Conservation (phyloP, 2,888 invertebrate species). For the Folsomia manolachei region DNA sequence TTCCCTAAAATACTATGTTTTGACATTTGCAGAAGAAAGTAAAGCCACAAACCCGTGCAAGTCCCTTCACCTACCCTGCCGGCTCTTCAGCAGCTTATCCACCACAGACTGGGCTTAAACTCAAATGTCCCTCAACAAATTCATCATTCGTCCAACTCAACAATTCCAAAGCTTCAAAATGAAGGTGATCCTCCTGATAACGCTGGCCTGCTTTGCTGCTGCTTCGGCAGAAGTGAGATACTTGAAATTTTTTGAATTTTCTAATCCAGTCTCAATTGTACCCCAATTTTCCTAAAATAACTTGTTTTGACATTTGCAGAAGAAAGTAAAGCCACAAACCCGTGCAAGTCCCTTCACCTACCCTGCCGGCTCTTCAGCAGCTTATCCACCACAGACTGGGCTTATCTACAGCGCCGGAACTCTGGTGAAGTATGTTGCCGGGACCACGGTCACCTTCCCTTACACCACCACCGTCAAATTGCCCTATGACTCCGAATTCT, state of each 20-base stretch:
- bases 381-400: slow-evolving; percentile 17
- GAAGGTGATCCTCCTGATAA: not conserved
- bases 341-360: slow-evolving; percentile 9
- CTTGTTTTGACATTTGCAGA: no score
- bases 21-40: not conserved
- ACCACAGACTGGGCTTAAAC: slow-evolving; percentile 13
- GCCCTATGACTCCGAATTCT: not conserved
- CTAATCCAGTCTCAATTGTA: no score
- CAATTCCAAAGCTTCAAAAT: not conserved
- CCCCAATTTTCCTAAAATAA: no score
- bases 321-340: not conserved
- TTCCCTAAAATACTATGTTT: not conserved
- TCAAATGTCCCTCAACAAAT: no score
- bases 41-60: not conserved
- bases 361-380: slow-evolving; percentile 8
- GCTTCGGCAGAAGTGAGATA: not conserved
- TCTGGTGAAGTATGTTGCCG: slow-evolving; percentile 13
- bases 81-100: slow-evolving; percentile 17
- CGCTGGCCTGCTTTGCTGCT: not conserved
- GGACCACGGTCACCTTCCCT: slow-evolving; percentile 5
- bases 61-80: slow-evolving; percentile 13
- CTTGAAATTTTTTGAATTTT: no score
- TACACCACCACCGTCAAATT: not conserved
- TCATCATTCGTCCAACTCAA: slow-evolving; percentile 1
- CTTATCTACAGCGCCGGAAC: slow-evolving; percentile 18